Evolutionary conservation across 2,113 vertebrate genomes (phyloP).

Genomic region (Pelecanoides urinatrix): DNA sequence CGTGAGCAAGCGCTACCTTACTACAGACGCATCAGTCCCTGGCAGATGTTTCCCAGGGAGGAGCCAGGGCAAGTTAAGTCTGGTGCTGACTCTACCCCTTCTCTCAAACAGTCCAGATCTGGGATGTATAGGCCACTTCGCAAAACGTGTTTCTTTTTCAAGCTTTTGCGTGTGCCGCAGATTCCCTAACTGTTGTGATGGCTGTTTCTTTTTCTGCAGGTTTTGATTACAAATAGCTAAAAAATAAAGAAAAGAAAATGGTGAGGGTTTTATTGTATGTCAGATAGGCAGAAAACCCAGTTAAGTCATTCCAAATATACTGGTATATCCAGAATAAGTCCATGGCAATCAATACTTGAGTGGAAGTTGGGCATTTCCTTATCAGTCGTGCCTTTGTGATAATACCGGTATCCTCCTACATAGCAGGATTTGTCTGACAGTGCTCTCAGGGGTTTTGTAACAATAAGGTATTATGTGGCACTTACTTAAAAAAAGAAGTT

Average conservation of each 20-base stretch:
- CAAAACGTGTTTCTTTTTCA: background rate
- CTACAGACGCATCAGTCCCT: background rate
- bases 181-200: background rate
- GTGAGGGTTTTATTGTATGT: accelerated
- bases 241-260: background rate
- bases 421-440: background rate
- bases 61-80: background rate
- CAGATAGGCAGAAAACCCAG: background rate
- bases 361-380: background rate
- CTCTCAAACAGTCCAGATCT: background rate
- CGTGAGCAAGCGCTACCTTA: accelerated
- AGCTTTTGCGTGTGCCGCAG: accelerated
- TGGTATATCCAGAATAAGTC: background rate
- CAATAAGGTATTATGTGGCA: background rate
- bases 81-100: background rate
- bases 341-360: background rate
- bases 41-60: background rate
- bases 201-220: background rate
- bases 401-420: accelerated
- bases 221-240: background rate
- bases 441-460: background rate
- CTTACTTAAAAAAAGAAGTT: background rate
- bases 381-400: background rate
- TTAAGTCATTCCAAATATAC: background rate
- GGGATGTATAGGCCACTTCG: background rate